Evolutionary conservation across 2,888 invertebrate genomes (phyloP).

Genomic region (Sarcophaga rosellei): DNA sequence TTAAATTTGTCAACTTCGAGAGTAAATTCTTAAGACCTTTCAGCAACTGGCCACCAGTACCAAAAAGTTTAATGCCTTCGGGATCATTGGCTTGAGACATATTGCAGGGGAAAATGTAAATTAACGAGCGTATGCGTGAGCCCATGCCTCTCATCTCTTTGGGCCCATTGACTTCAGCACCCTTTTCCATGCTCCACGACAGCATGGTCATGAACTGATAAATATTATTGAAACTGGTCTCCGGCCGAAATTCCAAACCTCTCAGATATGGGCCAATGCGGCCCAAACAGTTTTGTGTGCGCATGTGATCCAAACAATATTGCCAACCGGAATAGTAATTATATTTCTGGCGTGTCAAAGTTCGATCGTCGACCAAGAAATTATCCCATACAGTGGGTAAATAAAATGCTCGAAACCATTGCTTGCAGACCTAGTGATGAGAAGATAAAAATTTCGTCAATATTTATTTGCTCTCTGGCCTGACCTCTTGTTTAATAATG

Average conservation of each 20-base stretch:
- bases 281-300: slow-evolving; percentile 87
- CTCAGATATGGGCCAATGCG: slow-evolving; percentile 86
- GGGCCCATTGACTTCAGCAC: slow-evolving; percentile 72
- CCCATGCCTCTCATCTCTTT: slow-evolving; percentile 82
- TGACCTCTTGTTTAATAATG: neutral
- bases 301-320: slow-evolving; percentile 86
- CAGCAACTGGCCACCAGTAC: slow-evolving; percentile 88
- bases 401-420: slow-evolving; percentile 87
- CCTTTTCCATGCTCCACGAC: slow-evolving; percentile 87
- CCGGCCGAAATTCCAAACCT: slow-evolving; percentile 87
- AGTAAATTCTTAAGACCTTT: slow-evolving; percentile 86
- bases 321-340: slow-evolving; percentile 93
- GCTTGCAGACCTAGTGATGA: slow-evolving; percentile 77
- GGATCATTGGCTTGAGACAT: slow-evolving; percentile 85
- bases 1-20: slow-evolving; percentile 85
- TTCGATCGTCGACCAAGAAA: slow-evolving; percentile 87
- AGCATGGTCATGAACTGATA: slow-evolving; percentile 92
- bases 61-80: slow-evolving; percentile 86
- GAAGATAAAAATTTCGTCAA: neutral
- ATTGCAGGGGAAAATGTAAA: slow-evolving; percentile 89
- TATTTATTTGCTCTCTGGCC: too few species aligned
- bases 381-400: slow-evolving; percentile 89
- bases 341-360: slow-evolving; percentile 88
- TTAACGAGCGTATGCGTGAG: slow-evolving; percentile 83
- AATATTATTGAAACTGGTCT: slow-evolving; percentile 90